phyloP scores from a whole-genome alignment of 2,888 invertebrate species.

The Agrochola lota region DNA sequence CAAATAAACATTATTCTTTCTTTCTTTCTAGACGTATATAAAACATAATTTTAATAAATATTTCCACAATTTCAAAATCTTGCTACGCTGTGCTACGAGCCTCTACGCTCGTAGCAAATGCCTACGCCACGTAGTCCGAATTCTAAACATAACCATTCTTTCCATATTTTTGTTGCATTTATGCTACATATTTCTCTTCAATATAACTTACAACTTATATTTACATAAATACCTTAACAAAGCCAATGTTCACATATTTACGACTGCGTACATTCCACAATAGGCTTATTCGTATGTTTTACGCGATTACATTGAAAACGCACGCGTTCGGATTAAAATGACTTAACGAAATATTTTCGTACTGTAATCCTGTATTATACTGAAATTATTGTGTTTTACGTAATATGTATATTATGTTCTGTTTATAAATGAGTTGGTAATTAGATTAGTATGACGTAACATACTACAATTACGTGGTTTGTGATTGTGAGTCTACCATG shows the following conservation, averaged over 20 bases:
- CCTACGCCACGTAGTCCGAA: slow-evolving; percentile 18
- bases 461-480: background rate
- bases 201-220: slow-evolving; percentile 2
- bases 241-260: slow-evolving; percentile 50
- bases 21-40: background rate
- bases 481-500: background rate
- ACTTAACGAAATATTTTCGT: slow-evolving; percentile 56
- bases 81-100: slow-evolving; percentile 27
- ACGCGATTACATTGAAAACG: slow-evolving; percentile 61
- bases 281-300: slow-evolving; percentile 55
- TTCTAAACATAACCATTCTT: background rate
- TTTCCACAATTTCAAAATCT: background rate
- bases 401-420: slow-evolving; percentile 23
- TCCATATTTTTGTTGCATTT: background rate
- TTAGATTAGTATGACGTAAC: slow-evolving; percentile 27
- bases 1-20: too few species aligned
- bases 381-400: slow-evolving; percentile 42
- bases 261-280: slow-evolving; percentile 55
- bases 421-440: slow-evolving; percentile 39
- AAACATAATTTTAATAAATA: background rate
- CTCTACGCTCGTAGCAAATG: slow-evolving; percentile 40
- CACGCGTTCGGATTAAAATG: slow-evolving; percentile 64
- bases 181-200: background rate
- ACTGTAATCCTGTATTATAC: slow-evolving; percentile 41
- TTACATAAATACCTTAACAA: slow-evolving; percentile 21